A percentile compares a stretch with the other conserved stretches of the same genome.
Conservation (phyloP, 2,797 vertebrate species). For the Echeneis naucrates region DNA sequence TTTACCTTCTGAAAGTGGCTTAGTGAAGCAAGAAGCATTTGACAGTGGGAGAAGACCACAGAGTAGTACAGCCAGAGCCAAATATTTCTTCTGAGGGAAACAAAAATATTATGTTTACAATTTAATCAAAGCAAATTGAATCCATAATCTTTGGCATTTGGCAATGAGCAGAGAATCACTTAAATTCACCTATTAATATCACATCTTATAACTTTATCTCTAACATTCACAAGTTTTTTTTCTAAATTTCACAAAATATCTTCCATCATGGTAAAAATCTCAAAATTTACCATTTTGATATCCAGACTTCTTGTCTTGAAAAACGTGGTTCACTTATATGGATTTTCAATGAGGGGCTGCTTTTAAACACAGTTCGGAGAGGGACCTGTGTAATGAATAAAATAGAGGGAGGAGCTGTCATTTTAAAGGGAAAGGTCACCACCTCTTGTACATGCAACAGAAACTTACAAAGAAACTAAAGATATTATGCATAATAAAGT, state of each 20-base stretch:
- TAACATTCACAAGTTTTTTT: background rate
- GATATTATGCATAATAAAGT: background rate
- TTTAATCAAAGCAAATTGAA: background rate
- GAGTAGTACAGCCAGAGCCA: slow-evolving; percentile 63
- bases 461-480: background rate
- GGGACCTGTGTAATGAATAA: slow-evolving; percentile 70
- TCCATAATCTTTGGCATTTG: background rate
- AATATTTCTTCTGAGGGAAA: slow-evolving; percentile 58
- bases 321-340: background rate
- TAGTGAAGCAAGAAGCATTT: background rate
- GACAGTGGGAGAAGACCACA: slow-evolving; percentile 53
- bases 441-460: background rate
- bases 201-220: background rate
- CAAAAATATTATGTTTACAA: slow-evolving; percentile 5
- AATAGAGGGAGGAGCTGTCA: background rate
- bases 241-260: slow-evolving; percentile 12
- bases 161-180: background rate
- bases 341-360: background rate
- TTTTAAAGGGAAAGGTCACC: background rate
- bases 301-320: background rate
- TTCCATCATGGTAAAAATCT: background rate
- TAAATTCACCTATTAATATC: background rate
- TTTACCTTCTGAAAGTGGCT: accelerated
- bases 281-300: slow-evolving; percentile 69
- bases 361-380: slow-evolving; percentile 31